A percentile compares a stretch with the other conserved stretches of the same genome.
phyloP scores from a whole-genome alignment of 2,888 invertebrate species.

The Lasioglossum malachurum region DNA sequence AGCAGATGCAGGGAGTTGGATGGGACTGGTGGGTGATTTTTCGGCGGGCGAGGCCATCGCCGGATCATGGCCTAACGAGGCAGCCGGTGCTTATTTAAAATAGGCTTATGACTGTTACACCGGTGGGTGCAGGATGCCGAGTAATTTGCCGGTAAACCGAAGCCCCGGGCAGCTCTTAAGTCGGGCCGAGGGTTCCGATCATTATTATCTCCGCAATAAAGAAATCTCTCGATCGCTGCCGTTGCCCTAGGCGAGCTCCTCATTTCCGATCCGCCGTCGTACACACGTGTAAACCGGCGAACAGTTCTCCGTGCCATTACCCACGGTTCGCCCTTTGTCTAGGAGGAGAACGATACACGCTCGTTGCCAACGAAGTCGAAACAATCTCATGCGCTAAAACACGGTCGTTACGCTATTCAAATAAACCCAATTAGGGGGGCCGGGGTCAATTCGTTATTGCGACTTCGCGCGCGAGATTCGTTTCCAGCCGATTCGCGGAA shows the following conservation, averaged over 20 bases:
- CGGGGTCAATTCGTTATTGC: background rate
- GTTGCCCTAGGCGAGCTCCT: constrained; percentile 56
- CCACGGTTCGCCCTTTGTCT: constrained; percentile 44
- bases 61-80: constrained; percentile 44
- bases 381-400: constrained; percentile 13
- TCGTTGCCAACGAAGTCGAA: background rate
- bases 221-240: constrained; percentile 67
- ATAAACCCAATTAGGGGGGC: background rate
- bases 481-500: constrained; percentile 6
- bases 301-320: constrained; percentile 32
- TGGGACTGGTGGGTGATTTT: constrained; percentile 19
- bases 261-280: constrained; percentile 40
- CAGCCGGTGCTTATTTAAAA: constrained; percentile 65
- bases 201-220: constrained; percentile 70
- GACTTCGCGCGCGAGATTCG: background rate
- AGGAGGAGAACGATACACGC: constrained; percentile 19
- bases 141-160: constrained; percentile 67
- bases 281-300: constrained; percentile 46
- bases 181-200: constrained; percentile 62
- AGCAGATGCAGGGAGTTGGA: background rate
- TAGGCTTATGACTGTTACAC: constrained; percentile 64
- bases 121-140: constrained; percentile 64
- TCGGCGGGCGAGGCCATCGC: constrained; percentile 22
- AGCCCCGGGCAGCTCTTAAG: constrained; percentile 62
- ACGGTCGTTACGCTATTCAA: background rate